Conservation (phyloP, 2,888 invertebrate genomes). For the Stenoptilia bipunctidactyla region DNA sequence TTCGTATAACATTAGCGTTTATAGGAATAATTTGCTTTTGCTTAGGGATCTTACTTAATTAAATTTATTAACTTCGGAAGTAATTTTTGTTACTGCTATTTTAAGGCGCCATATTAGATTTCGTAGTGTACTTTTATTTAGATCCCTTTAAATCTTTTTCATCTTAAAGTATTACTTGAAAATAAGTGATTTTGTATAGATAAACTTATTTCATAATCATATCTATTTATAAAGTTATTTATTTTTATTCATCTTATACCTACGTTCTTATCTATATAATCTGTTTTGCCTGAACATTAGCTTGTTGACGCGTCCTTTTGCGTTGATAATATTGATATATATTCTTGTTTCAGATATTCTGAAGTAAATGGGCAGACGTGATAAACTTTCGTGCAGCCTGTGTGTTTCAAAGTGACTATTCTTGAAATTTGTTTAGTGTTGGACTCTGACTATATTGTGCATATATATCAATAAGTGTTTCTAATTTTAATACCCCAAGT, state of each 20-base stretch:
- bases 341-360: constrained; percentile 57
- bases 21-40: no score
- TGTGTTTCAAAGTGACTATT: constrained; percentile 62
- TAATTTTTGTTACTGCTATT: constrained; percentile 3
- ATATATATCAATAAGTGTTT: constrained; percentile 47
- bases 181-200: no score
- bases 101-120: constrained; percentile 1
- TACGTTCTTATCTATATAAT: no score
- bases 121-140: constrained; percentile 14
- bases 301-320: constrained; percentile 64
- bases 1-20: no score
- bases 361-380: constrained; percentile 63
- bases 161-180: background rate
- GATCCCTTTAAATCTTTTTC: constrained; percentile 9
- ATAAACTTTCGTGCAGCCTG: constrained; percentile 59
- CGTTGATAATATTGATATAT: constrained; percentile 18
- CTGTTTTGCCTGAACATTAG: background rate
- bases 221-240: no score
- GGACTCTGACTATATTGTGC: constrained; percentile 61
- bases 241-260: no score
- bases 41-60: no score
- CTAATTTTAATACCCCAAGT: constrained; percentile 46
- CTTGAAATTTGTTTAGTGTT: constrained; percentile 65
- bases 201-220: no score
- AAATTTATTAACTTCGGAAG: background rate